Percentiles rank a stretch among this genome's conserved stretches.
These are phyloP conservation scores for Anas acuta DNA, from an alignment of 2,797 vertebrate genomes.

Conservation along the genomic window DNA sequence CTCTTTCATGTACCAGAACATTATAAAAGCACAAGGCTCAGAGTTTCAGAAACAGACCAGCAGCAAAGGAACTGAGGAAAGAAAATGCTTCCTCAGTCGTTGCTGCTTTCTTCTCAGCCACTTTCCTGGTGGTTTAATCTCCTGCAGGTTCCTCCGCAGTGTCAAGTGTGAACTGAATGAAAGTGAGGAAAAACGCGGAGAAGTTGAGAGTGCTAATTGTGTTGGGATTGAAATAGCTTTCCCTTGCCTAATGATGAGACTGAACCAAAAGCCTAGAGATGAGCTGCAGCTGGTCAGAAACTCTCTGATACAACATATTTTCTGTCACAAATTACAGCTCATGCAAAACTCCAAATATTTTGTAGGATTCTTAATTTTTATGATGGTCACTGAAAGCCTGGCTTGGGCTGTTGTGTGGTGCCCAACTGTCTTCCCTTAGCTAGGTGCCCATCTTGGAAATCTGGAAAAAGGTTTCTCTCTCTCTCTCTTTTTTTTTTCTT, in stretches of 20 bases:
- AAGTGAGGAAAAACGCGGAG: background rate
- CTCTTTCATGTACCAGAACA: conserved; percentile 46
- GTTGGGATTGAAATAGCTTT: conserved; percentile 9
- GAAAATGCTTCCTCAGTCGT: background rate
- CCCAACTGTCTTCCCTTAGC: background rate
- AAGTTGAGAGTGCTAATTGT: background rate
- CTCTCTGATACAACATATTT: background rate
- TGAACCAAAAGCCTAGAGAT: conserved; percentile 6
- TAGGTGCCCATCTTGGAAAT: background rate
- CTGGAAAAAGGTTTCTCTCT: background rate
- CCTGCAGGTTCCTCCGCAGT: background rate
- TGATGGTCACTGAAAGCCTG: background rate
- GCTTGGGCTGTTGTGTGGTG: background rate
- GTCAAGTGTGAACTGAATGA: background rate
- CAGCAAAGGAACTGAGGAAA: background rate
- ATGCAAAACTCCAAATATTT: background rate
- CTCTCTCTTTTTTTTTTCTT: background rate
- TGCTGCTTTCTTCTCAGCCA: background rate
- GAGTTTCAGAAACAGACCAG: conserved; percentile 28
- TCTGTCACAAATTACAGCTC: background rate
- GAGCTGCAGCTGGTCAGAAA: conserved; percentile 44
- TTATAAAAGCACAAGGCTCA: conserved; percentile 43
- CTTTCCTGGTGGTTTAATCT: background rate
- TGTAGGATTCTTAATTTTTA: background rate
- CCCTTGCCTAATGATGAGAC: conserved; percentile 2